phyloP scores from a whole-genome alignment of 2,113 vertebrate genomes.

The Oostethus manadensis region DNA sequence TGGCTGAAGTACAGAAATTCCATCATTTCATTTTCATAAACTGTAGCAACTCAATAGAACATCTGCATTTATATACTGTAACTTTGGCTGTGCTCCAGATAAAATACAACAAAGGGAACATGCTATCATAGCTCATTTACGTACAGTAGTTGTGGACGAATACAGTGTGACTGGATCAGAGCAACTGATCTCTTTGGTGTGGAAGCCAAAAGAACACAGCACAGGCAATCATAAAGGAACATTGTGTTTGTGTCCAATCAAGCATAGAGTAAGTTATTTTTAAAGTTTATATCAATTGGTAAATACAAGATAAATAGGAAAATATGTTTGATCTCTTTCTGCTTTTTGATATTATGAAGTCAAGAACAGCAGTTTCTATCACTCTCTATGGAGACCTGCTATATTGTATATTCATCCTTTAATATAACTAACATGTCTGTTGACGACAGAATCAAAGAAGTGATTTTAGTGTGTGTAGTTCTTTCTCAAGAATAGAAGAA shows the following conservation, averaged over 20 bases:
- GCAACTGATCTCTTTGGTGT: neutral
- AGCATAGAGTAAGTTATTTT: neutral
- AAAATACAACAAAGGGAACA: neutral
- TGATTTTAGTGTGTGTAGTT: too few species aligned
- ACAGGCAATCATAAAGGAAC: neutral
- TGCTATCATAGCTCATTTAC: neutral
- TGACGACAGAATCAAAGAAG: too few species aligned
- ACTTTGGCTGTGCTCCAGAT: neutral
- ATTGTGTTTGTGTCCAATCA: slow-evolving; percentile 10
- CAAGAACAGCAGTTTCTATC: too few species aligned
- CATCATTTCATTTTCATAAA: slow-evolving; percentile 10
- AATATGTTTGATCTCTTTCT: too few species aligned
- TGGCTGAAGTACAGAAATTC: slow-evolving; percentile 7
- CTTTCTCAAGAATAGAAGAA: too few species aligned
- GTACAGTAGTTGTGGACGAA: neutral
- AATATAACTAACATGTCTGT: too few species aligned
- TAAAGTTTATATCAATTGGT: neutral
- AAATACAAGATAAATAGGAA: too few species aligned
- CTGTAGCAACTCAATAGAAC: slow-evolving; percentile 1
- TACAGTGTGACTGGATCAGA: neutral
- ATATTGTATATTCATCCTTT: too few species aligned
- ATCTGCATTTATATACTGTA: neutral
- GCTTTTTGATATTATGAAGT: too few species aligned
- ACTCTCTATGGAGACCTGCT: too few species aligned
- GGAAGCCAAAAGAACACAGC: neutral